phyloP scores from a whole-genome alignment of 2,113 vertebrate genomes.

The Atlantisia rogersi region DNA sequence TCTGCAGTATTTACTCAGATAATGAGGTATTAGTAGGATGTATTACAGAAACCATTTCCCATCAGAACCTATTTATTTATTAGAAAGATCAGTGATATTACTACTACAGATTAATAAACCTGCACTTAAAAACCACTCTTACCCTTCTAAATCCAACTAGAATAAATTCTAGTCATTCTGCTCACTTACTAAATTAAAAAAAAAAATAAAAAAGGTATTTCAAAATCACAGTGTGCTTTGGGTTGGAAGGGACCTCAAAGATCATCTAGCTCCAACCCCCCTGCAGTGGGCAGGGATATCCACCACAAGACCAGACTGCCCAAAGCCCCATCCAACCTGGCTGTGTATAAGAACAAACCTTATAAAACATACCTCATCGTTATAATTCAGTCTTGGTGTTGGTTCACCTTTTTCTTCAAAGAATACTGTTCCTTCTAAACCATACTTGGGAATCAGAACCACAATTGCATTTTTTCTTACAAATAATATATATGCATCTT shows the following conservation, averaged over 20 bases:
- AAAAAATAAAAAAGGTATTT: background rate
- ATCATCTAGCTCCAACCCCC: too few relatives aligned
- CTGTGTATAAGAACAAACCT: background rate
- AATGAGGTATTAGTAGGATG: background rate
- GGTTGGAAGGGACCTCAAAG: too few relatives aligned
- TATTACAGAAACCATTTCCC: background rate
- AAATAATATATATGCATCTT: slow-evolving; percentile 93
- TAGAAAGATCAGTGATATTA: background rate
- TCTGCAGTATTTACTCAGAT: background rate
- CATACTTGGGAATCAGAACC: slow-evolving; percentile 95
- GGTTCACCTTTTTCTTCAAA: slow-evolving; percentile 90
- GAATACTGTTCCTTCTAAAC: slow-evolving; percentile 95
- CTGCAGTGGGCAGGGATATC: too few relatives aligned
- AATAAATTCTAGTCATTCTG: background rate
- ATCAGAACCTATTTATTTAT: background rate
- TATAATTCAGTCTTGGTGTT: slow-evolving; percentile 80
- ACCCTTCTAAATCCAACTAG: background rate
- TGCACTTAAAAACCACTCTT: background rate
- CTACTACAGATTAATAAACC: background rate
- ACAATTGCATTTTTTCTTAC: slow-evolving; percentile 97
- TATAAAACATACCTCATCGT: slow-evolving; percentile 82
- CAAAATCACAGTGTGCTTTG: too few relatives aligned
- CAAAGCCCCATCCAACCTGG: too few relatives aligned
- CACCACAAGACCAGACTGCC: too few relatives aligned
- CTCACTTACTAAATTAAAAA: background rate